These are phyloP conservation scores for Ctenosaura bakeri DNA, from an alignment of 2,797 vertebrate species.

Conservation along the genomic window DNA sequence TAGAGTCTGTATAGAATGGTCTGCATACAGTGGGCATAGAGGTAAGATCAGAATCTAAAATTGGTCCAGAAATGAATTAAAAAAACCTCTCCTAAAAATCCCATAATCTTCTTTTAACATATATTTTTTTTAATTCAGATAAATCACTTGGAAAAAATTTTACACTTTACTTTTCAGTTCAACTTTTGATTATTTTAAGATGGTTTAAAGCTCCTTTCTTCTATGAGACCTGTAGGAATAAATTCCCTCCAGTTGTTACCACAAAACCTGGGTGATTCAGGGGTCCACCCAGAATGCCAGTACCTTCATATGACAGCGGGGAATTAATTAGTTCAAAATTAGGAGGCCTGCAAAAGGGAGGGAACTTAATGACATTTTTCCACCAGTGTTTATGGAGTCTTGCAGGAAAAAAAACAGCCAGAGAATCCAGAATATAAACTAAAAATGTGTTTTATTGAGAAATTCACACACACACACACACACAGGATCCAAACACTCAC, in stretches of 20 bases:
- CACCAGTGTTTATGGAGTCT: too few species aligned
- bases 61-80: not conserved
- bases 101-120: not conserved
- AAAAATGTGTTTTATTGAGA: too few species aligned
- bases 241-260: not conserved
- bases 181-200: constrained; percentile 34
- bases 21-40: not conserved
- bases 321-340: too few species aligned
- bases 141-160: constrained; percentile 35
- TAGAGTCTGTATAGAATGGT: not conserved
- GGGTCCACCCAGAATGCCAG: too few species aligned
- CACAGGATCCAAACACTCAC: too few species aligned
- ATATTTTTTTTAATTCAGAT: constrained; percentile 24
- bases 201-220: constrained; percentile 44
- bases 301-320: too few species aligned
- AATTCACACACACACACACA: too few species aligned
- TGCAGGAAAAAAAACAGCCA: too few species aligned
- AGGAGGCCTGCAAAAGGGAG: too few species aligned
- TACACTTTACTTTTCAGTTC: not conserved
- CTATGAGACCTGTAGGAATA: rapidly evolving
- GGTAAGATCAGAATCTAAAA: not conserved
- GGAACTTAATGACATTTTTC: too few species aligned
- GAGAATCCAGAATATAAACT: too few species aligned
- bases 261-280: too few species aligned
- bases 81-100: not conserved